A percentile compares a stretch with the other conserved stretches of the same genome.
These are phyloP conservation scores for rat (Rattus norvegicus) DNA, from an alignment of 2,113 vertebrate species.

Conservation along the genomic window DNA sequence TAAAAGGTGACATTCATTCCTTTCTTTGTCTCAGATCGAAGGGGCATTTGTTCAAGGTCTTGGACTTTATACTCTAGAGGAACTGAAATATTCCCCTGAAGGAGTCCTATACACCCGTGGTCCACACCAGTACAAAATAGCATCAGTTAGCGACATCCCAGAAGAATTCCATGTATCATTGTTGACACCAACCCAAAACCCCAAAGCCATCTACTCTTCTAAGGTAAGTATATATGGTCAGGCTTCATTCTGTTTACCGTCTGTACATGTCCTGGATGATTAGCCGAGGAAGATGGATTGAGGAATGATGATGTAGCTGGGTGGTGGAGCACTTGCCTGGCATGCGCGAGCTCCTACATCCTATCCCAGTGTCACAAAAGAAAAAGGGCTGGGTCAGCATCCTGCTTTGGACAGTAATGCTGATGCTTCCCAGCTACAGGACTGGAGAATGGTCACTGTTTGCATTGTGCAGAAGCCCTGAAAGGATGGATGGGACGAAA, in stretches of 20 bases:
- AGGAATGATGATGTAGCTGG: not conserved
- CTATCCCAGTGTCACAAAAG: not conserved
- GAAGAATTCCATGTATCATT: slow-evolving; percentile 86
- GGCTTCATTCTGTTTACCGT: not conserved
- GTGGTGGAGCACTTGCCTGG: not conserved
- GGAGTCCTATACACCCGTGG: slow-evolving; percentile 89
- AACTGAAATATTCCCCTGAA: slow-evolving; percentile 90
- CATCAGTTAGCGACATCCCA: slow-evolving; percentile 90
- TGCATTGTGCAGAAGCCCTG: not conserved
- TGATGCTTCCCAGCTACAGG: not conserved
- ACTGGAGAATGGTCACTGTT: not conserved
- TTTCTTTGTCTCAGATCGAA: slow-evolving; percentile 88
- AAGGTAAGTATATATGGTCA: slow-evolving; percentile 84
- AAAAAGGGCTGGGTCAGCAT: not conserved
- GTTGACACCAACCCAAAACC: slow-evolving; percentile 85
- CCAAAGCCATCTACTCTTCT: slow-evolving; percentile 91
- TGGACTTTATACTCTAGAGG: slow-evolving; percentile 92
- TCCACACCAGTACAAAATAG: slow-evolving; percentile 91
- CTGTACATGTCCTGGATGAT: no score
- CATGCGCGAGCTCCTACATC: no score
- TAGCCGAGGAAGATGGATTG: not conserved
- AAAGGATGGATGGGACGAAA: not conserved
- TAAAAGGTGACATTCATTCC: not conserved
- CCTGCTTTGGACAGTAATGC: not conserved
- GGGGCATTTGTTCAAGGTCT: slow-evolving; percentile 92